Evolutionary conservation across 2,888 invertebrate species (phyloP).

Genomic region (Leucoma salicis): DNA sequence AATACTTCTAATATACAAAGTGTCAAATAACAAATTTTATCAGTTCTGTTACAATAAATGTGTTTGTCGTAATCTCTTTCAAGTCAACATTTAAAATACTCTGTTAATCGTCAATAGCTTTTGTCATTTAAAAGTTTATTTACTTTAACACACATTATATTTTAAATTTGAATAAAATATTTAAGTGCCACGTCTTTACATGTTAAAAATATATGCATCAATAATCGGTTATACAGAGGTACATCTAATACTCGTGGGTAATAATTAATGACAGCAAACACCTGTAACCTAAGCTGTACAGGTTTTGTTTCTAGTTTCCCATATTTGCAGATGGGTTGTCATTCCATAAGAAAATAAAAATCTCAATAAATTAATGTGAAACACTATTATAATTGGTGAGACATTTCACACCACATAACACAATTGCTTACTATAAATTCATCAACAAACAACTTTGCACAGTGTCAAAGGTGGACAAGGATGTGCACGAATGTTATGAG

Average conservation of each 20-base stretch:
- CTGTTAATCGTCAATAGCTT: slow-evolving; percentile 39
- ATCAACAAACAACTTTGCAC: slow-evolving; percentile 79
- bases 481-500: slow-evolving; percentile 74
- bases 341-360: slow-evolving; percentile 80
- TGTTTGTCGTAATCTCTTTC: slow-evolving; percentile 52
- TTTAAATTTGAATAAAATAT: slow-evolving; percentile 36
- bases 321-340: slow-evolving; percentile 81
- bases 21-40: slow-evolving; percentile 27
- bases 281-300: slow-evolving; percentile 50
- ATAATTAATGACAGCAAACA: slow-evolving; percentile 39
- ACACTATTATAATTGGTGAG: slow-evolving; percentile 75
- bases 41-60: slow-evolving; percentile 24
- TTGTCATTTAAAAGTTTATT: slow-evolving; percentile 53
- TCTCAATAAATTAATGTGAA: slow-evolving; percentile 82
- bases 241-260: slow-evolving; percentile 35
- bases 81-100: slow-evolving; percentile 36
- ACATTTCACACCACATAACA: slow-evolving; percentile 77
- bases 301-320: slow-evolving; percentile 54
- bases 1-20: slow-evolving; percentile 35
- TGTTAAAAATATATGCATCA: slow-evolving; percentile 22
- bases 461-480: slow-evolving; percentile 57
- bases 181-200: slow-evolving; percentile 57
- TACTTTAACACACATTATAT: slow-evolving; percentile 34
- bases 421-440: slow-evolving; percentile 80
- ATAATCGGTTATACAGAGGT: slow-evolving; percentile 26